A percentile compares a stretch with the other conserved stretches of the same genome.
phyloP scores from a whole-genome alignment of 1,140 invertebrate species.

The Zaprionus africanus region DNA sequence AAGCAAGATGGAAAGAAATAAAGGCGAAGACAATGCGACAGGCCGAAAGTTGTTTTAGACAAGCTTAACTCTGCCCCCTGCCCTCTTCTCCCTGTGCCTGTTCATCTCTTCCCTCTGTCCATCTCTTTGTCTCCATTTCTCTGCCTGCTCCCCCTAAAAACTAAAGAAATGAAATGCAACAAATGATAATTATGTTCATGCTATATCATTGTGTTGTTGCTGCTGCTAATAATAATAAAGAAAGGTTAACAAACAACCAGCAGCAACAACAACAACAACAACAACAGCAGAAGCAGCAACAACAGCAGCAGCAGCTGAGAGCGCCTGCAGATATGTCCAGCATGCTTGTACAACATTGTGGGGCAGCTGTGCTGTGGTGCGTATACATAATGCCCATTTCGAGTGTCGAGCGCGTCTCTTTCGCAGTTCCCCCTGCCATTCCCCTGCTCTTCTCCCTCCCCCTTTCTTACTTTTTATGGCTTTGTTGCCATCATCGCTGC shows the following conservation, averaged over 20 bases:
- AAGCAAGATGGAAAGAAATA: background rate
- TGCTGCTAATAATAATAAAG: slow-evolving; percentile 51
- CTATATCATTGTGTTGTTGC: slow-evolving; percentile 54
- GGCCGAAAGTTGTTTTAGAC: slow-evolving; percentile 28
- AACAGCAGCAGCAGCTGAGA: slow-evolving; percentile 23
- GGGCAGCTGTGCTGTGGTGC: slow-evolving; percentile 53
- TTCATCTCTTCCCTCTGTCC: background rate
- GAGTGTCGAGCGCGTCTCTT: slow-evolving; percentile 29
- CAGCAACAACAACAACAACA: background rate
- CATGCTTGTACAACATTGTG: slow-evolving; percentile 23
- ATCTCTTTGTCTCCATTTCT: background rate
- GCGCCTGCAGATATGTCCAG: slow-evolving; percentile 55
- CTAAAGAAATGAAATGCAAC: slow-evolving; percentile 65
- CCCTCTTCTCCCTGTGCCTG: too few relatives aligned
- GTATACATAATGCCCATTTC: slow-evolving; percentile 70
- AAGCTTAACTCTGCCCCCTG: background rate
- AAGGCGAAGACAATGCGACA: slow-evolving; percentile 17
- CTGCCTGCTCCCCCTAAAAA: slow-evolving; percentile 9
- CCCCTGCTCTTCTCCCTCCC: background rate
- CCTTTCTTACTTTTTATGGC: slow-evolving; percentile 47
- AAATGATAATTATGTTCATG: slow-evolving; percentile 69
- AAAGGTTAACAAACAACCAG: slow-evolving; percentile 56
- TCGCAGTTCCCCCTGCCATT: slow-evolving; percentile 12
- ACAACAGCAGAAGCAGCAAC: background rate
- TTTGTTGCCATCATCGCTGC: slow-evolving; percentile 69